These are phyloP conservation scores for Nerophis ophidion DNA, from an alignment of 2,113 vertebrate genomes.

Conservation along the genomic window DNA sequence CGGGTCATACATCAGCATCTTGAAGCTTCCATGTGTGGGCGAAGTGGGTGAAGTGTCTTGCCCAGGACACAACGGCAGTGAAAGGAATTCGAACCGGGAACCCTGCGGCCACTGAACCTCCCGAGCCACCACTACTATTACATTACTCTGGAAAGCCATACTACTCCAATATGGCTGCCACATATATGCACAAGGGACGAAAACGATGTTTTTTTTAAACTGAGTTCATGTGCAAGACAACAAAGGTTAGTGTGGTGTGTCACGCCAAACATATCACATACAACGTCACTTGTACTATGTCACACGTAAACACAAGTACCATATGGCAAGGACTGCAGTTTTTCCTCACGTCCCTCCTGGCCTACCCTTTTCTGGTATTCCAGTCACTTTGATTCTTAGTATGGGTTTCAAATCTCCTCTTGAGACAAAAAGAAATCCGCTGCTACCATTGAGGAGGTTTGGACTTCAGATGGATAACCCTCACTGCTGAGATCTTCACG, in stretches of 20 bases:
- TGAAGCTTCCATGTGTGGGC: too few relatives aligned
- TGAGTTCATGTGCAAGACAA: constrained; percentile 21
- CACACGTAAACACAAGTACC: constrained; percentile 44
- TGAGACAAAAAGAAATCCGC: constrained; percentile 17
- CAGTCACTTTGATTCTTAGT: constrained; percentile 20
- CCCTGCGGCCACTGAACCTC: too few relatives aligned
- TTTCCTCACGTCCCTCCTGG: too few relatives aligned
- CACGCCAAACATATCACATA: constrained; percentile 38
- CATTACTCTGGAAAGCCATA: not conserved
- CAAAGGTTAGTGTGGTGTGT: not conserved
- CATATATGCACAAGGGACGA: not conserved
- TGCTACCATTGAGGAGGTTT: constrained; percentile 44
- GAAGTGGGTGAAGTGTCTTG: not conserved
- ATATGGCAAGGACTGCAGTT: constrained; percentile 35
- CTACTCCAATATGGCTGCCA: not conserved
- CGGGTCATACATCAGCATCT: too few relatives aligned
- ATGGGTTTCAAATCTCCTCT: not conserved
- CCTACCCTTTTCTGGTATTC: constrained; percentile 14
- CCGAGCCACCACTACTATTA: too few relatives aligned
- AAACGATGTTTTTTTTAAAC: constrained; percentile 2
- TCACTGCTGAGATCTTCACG: constrained; percentile 34
- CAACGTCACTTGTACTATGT: constrained; percentile 29
- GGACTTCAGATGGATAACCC: constrained; percentile 39
- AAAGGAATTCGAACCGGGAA: too few relatives aligned
- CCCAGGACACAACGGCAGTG: too few relatives aligned